Evolutionary conservation across 2,113 vertebrate species (phyloP).

Genomic region (Ptychochromis oligacanthus): DNA sequence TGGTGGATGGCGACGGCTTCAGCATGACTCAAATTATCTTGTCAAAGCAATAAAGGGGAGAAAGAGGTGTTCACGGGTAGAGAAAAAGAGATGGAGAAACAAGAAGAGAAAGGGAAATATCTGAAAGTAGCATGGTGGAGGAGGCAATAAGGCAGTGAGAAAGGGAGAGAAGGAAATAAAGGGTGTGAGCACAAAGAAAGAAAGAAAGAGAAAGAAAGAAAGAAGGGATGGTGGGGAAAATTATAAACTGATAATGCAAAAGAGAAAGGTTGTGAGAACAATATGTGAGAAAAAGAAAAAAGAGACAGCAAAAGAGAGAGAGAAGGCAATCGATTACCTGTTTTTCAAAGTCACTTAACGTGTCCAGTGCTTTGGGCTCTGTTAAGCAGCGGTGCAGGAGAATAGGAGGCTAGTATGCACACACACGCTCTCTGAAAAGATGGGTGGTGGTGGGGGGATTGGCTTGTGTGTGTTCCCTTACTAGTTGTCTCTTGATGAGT

Average conservation of each 20-base stretch:
- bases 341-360: conserved; percentile 95
- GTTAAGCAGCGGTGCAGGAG: conserved; percentile 82
- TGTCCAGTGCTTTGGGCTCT: conserved; percentile 81
- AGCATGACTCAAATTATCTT: conserved; percentile 81
- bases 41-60: conserved; percentile 77
- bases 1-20: conserved; percentile 68
- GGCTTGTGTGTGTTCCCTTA: not conserved
- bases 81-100: conserved; percentile 36
- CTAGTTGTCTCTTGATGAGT: conserved; percentile 38
- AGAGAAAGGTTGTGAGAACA: not conserved
- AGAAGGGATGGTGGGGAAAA: conserved; percentile 31
- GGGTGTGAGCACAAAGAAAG: conserved; percentile 15
- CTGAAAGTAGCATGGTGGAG: not conserved
- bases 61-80: not conserved
- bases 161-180: not conserved
- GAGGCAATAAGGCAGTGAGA: not conserved
- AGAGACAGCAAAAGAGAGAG: conserved; percentile 20
- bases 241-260: conserved; percentile 21
- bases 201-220: conserved; percentile 40
- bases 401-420: conserved; percentile 84
- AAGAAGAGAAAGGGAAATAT: conserved; percentile 35
- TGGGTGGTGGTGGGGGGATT: not conserved
- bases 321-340: conserved; percentile 93
- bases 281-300: conserved; percentile 20
- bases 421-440: conserved; percentile 80